These are phyloP conservation scores for Oconnorella tubifera DNA, from an alignment of 2,888 invertebrate genomes.

Conservation along the genomic window DNA sequence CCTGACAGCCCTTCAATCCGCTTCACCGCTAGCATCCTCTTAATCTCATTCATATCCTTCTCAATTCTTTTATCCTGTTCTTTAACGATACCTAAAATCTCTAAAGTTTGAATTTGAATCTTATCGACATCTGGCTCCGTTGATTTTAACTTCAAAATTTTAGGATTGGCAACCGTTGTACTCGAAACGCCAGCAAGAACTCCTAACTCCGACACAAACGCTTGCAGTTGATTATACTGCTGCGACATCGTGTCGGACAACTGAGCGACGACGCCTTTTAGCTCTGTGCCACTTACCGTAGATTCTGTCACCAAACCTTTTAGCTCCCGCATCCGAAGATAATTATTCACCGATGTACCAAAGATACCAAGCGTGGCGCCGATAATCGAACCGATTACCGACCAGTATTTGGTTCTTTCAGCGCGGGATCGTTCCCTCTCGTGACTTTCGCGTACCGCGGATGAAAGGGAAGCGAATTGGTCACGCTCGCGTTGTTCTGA, in stretches of 20 bases:
- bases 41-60: constrained; percentile 45
- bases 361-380: constrained; percentile 65
- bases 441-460: constrained; percentile 74
- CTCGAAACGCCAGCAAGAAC: constrained; percentile 8
- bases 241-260: constrained; percentile 28
- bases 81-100: constrained; percentile 32
- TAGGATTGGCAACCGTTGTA: background rate
- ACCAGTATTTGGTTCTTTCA: constrained; percentile 81
- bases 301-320: constrained; percentile 61
- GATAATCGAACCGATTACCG: constrained; percentile 69
- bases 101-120: constrained; percentile 26
- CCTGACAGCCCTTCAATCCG: constrained; percentile 18
- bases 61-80: constrained; percentile 41
- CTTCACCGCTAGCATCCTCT: constrained; percentile 36
- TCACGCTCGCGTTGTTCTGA: constrained; percentile 72
- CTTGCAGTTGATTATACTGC: constrained; percentile 35
- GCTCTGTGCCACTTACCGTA: constrained; percentile 30
- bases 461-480: constrained; percentile 68
- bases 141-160: background rate
- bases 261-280: constrained; percentile 25
- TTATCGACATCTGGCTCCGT: background rate
- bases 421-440: constrained; percentile 77
- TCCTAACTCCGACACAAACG: constrained; percentile 33
- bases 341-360: constrained; percentile 67
- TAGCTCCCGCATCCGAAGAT: constrained; percentile 66